These are phyloP conservation scores for Agonopterix subpropinquella DNA, from an alignment of 2,888 invertebrate species.

Conservation along the genomic window DNA sequence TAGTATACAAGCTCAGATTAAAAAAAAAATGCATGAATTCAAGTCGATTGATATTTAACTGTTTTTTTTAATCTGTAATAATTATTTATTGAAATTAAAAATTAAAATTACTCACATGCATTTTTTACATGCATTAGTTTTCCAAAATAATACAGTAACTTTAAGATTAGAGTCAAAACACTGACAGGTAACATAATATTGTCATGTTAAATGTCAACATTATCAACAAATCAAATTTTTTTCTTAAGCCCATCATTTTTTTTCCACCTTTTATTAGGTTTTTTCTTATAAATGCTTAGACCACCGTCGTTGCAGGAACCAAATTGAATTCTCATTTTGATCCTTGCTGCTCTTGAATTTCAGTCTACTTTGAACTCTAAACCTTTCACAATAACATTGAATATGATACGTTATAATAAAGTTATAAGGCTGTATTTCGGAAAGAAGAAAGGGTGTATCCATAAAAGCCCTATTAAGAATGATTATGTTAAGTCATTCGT, in stretches of 20 bases:
- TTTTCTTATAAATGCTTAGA: constrained; percentile 16
- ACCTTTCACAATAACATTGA: neutral
- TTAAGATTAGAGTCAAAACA: too few relatives aligned
- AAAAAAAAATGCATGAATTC: too few relatives aligned
- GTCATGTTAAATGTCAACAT: constrained; percentile 14
- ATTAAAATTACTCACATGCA: too few relatives aligned
- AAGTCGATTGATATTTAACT: too few relatives aligned
- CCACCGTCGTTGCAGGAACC: constrained; percentile 17
- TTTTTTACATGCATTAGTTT: too few relatives aligned
- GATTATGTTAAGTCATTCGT: constrained; percentile 40
- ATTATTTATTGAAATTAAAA: too few relatives aligned
- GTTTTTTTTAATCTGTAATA: too few relatives aligned
- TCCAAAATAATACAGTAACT: too few relatives aligned
- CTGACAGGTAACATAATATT: constrained; percentile 17
- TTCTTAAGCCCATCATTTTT: constrained; percentile 16
- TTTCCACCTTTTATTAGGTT: constrained; percentile 17
- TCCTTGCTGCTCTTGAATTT: neutral
- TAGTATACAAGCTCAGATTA: too few relatives aligned
- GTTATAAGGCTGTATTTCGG: neutral
- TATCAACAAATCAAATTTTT: constrained; percentile 16
- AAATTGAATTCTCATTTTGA: neutral
- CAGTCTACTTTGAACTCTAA: neutral
- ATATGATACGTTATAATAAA: too few relatives aligned
- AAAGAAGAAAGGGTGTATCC: neutral
- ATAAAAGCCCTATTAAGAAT: constrained; percentile 20